A percentile compares a stretch with the other conserved stretches of the same genome.
phyloP scores from a whole-genome alignment of 2,113 vertebrate genomes.

The Pogona vitticeps region DNA sequence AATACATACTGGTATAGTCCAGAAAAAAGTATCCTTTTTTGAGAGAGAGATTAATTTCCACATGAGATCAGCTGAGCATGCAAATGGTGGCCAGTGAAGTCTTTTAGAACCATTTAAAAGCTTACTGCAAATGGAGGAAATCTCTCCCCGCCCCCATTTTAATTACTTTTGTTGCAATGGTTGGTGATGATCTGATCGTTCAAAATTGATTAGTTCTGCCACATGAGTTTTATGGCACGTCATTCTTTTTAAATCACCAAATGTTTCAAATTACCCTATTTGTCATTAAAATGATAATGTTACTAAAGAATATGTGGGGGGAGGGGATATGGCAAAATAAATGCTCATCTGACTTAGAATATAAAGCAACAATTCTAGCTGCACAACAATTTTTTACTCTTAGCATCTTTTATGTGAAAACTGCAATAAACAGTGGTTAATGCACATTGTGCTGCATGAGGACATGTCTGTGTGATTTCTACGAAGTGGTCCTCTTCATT shows the following conservation, averaged over 20 bases:
- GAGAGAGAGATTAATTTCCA: neutral
- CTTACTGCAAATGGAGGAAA: conserved; percentile 17
- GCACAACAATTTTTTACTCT: rapidly evolving
- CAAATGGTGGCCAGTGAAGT: neutral
- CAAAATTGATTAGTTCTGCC: conserved; percentile 60
- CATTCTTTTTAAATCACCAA: conserved; percentile 35
- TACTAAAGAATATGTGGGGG: neutral
- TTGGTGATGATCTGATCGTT: conserved; percentile 38
- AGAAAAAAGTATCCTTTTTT: neutral
- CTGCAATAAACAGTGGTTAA: neutral
- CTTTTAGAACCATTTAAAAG: conserved; percentile 1
- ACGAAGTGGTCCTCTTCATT: neutral
- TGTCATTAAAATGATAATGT: conserved; percentile 37
- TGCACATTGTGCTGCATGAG: neutral
- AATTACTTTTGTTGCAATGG: conserved; percentile 33
- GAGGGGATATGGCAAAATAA: conserved; percentile 14
- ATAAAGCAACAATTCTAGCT: neutral
- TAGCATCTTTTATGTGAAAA: neutral
- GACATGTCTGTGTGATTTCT: neutral
- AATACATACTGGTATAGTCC: neutral
- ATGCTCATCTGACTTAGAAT: neutral
- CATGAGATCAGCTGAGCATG: neutral
- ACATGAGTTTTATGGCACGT: conserved; percentile 43
- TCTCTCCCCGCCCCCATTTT: neutral
- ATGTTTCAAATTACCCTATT: conserved; percentile 43